phyloP scores from a whole-genome alignment of 2,797 vertebrate species.

The Crenuchus spilurus region DNA sequence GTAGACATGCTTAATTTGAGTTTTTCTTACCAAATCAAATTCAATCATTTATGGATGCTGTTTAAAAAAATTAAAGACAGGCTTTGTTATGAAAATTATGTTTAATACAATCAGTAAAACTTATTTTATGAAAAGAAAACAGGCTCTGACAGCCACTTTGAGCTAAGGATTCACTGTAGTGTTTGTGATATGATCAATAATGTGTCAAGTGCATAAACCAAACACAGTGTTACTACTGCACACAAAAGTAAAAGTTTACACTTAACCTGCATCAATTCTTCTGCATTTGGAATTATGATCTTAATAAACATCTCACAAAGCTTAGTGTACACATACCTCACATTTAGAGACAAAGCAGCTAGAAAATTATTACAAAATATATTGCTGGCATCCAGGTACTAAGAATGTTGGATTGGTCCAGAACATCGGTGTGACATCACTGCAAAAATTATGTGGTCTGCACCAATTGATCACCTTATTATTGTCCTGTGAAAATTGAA shows the following conservation, averaged over 20 bases:
- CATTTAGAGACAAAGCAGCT: not conserved
- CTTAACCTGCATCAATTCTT: not conserved
- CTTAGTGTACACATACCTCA: not conserved
- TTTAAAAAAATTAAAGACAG: not conserved
- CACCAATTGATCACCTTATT: not conserved
- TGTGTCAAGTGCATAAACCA: not conserved
- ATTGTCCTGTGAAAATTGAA: not conserved
- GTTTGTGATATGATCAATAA: not conserved
- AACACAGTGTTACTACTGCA: not conserved
- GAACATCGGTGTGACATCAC: not conserved
- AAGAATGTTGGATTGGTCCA: not conserved
- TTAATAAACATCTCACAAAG: not conserved
- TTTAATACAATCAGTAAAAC: not conserved
- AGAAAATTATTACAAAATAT: not conserved
- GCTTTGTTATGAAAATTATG: constrained; percentile 4
- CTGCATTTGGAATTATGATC: not conserved
- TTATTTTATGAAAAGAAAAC: not conserved
- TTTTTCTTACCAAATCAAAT: not conserved
- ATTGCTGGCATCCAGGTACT: not conserved
- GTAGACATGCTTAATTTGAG: too few relatives aligned
- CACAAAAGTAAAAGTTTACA: not conserved
- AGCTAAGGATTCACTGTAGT: not conserved
- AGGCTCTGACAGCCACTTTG: not conserved
- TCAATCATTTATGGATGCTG: not conserved
- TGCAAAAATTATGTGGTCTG: not conserved